These are phyloP conservation scores for Phania funesta DNA, from an alignment of 2,888 invertebrate species.

Conservation along the genomic window DNA sequence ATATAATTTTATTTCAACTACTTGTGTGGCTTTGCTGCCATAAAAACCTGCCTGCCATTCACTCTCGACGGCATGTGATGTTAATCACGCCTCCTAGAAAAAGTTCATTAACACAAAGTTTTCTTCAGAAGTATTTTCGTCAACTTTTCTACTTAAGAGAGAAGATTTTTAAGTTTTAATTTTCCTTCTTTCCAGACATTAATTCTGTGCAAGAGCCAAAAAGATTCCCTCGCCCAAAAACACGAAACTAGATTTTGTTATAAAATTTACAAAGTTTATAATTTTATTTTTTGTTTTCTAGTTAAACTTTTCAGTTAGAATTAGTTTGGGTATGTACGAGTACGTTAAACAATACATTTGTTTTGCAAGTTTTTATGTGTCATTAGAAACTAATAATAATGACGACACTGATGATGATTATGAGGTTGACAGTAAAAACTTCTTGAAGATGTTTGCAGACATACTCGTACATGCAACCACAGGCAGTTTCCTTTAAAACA, in stretches of 20 bases:
- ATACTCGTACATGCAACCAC: background rate
- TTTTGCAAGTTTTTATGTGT: slow-evolving; percentile 24
- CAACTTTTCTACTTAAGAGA: background rate
- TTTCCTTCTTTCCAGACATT: slow-evolving; percentile 21
- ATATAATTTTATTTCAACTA: no score
- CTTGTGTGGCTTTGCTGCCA: no score
- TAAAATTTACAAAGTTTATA: slow-evolving; percentile 26
- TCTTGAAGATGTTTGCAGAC: slow-evolving; percentile 43
- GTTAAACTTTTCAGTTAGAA: slow-evolving; percentile 29
- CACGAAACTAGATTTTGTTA: slow-evolving; percentile 18
- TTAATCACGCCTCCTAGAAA: background rate
- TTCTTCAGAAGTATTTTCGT: background rate
- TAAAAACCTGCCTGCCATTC: no score
- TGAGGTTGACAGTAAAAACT: slow-evolving; percentile 59
- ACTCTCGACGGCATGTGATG: background rate
- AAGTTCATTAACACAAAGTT: slow-evolving; percentile 18
- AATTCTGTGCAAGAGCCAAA: background rate
- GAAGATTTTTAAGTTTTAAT: background rate
- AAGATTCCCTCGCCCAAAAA: background rate
- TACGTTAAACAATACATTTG: slow-evolving; percentile 29
- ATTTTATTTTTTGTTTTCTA: background rate
- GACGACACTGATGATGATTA: slow-evolving; percentile 59
- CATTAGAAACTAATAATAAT: slow-evolving; percentile 58
- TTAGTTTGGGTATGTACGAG: slow-evolving; percentile 24
- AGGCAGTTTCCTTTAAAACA: background rate